Conservation (phyloP, 2,797 vertebrate species). For the Danio choprae region DNA sequence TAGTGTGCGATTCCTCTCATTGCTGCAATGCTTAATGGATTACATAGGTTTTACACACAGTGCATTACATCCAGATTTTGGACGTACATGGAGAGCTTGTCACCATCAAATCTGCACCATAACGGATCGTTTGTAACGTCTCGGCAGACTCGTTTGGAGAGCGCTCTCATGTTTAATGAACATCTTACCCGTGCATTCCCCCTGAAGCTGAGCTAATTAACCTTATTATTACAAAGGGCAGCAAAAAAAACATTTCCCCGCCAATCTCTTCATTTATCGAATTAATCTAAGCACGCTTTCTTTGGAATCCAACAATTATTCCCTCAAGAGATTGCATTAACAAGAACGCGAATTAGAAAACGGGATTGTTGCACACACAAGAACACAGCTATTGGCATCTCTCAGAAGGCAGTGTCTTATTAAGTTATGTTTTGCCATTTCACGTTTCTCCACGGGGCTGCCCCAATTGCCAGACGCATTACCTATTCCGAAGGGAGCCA, state of each 20-base stretch:
- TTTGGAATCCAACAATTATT: constrained; percentile 67
- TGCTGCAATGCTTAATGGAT: not conserved
- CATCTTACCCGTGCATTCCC: constrained; percentile 74
- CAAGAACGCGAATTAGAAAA: constrained; percentile 60
- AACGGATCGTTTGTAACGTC: constrained; percentile 36
- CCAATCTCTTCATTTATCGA: constrained; percentile 64
- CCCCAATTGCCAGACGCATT: constrained; percentile 59
- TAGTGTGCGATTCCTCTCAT: no score
- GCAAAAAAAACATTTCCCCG: constrained; percentile 68
- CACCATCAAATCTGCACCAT: constrained; percentile 38
- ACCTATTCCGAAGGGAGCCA: constrained; percentile 55
- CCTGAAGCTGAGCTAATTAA: constrained; percentile 81
- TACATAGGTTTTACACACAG: not conserved
- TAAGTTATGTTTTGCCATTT: constrained; percentile 61
- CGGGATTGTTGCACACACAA: constrained; percentile 60
- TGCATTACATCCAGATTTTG: not conserved
- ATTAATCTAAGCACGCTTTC: constrained; percentile 67
- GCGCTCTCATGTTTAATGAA: constrained; percentile 69
- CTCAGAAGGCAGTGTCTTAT: constrained; percentile 63
- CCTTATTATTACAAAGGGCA: constrained; percentile 77
- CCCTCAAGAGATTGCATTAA: constrained; percentile 70
- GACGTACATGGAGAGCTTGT: constrained; percentile 24
- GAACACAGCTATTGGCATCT: constrained; percentile 61
- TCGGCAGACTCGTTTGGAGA: constrained; percentile 42
- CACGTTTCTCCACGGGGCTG: constrained; percentile 60